These are phyloP conservation scores for Leptinotarsa rubiginosa DNA, from an alignment of 2,888 invertebrate genomes.

Conservation along the genomic window DNA sequence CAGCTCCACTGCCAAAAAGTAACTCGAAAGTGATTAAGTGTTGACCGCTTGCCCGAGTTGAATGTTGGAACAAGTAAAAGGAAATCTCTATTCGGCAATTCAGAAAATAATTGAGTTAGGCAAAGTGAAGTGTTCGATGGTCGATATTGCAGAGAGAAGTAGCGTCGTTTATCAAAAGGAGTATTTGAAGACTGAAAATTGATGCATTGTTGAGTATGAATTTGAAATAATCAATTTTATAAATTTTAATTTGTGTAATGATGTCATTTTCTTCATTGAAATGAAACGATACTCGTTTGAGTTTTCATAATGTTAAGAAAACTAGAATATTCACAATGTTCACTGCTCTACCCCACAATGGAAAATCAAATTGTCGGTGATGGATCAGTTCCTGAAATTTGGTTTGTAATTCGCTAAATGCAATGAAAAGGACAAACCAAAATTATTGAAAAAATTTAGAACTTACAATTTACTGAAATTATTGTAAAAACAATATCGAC, in stretches of 20 bases:
- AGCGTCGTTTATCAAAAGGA: slow-evolving; percentile 12
- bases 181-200: not conserved
- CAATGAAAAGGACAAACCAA: no score
- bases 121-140: slow-evolving; percentile 21
- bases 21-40: slow-evolving; percentile 13
- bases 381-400: no score
- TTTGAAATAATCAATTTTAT: not conserved
- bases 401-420: no score
- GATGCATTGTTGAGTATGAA: not conserved
- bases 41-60: slow-evolving; percentile 4
- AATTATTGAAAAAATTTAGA: no score
- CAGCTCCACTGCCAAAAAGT: slow-evolving; percentile 10
- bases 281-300: not conserved
- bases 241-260: not conserved
- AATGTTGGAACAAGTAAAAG: slow-evolving; percentile 20
- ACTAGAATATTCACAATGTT: no score
- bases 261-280: not conserved
- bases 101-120: slow-evolving; percentile 30
- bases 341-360: no score
- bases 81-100: slow-evolving; percentile 30
- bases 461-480: no score
- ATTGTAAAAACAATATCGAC: no score
- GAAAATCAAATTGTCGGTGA: no score
- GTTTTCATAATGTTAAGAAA: no score
- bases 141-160: slow-evolving; percentile 16